phyloP scores from a whole-genome alignment of 2,888 invertebrate species.

The Xylota segnis region DNA sequence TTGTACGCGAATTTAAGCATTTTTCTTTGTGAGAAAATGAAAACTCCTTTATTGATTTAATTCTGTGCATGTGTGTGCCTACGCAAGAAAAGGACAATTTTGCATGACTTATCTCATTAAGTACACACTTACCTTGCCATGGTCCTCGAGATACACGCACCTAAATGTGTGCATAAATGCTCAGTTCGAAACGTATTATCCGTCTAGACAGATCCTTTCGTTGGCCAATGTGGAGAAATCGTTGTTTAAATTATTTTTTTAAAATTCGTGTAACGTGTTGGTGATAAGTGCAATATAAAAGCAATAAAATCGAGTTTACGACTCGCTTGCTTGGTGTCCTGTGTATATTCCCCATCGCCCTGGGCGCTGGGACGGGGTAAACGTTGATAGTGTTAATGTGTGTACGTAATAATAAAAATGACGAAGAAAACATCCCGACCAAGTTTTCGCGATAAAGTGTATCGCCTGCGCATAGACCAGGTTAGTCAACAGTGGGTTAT shows the following conservation, averaged over 20 bases:
- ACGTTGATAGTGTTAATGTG: not conserved
- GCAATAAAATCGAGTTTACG: conserved; percentile 5
- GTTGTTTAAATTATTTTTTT: not conserved
- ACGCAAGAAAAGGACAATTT: not conserved
- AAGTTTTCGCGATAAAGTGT: conserved; percentile 33
- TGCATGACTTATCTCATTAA: conserved; percentile 14
- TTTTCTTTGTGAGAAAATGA: not conserved
- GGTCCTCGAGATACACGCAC: conserved; percentile 14
- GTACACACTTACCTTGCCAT: not conserved
- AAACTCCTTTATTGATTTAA: conserved; percentile 38
- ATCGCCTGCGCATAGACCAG: conserved; percentile 33
- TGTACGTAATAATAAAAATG: conserved; percentile 24
- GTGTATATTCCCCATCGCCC: not conserved
- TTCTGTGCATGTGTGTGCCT: conserved; percentile 11
- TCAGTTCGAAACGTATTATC: conserved; percentile 21
- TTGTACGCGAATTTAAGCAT: not conserved
- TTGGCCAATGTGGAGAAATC: not conserved
- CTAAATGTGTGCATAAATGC: not conserved
- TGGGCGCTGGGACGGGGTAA: not conserved
- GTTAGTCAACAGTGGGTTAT: conserved; percentile 13
- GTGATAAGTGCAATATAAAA: conserved; percentile 7
- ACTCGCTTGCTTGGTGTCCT: not conserved
- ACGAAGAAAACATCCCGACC: conserved; percentile 12
- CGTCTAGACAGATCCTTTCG: conserved; percentile 26
- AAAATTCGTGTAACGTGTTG: not conserved